These are phyloP conservation scores for Nothobranchius kuhntae DNA, from an alignment of 2,113 vertebrate species.

Conservation along the genomic window DNA sequence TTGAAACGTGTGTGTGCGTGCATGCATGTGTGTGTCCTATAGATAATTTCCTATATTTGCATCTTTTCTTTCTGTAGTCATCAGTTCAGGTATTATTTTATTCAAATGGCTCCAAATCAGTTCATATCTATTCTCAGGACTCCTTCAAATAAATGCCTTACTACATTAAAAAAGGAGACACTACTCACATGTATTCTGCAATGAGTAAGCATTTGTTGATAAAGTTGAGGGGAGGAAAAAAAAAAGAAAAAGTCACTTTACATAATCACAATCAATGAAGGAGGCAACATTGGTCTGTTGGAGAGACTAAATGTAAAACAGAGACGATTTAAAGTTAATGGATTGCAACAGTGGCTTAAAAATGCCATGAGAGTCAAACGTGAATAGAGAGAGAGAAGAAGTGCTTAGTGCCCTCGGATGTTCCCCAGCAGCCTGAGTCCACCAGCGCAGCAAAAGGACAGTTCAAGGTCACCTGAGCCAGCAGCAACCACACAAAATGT, in stretches of 20 bases:
- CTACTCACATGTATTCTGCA: not conserved
- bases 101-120: not conserved
- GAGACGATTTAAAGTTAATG: not conserved
- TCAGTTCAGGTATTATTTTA: not conserved
- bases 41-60: slow-evolving; percentile 2
- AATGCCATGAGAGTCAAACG: not conserved
- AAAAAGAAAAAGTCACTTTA: too few relatives aligned
- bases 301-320: not conserved
- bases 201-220: not conserved
- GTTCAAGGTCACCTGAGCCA: not conserved
- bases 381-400: not conserved
- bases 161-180: not conserved
- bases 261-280: too few relatives aligned
- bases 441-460: not conserved
- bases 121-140: not conserved
- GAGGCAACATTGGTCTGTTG: not conserved
- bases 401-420: not conserved
- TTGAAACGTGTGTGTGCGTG: not conserved
- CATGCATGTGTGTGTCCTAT: not conserved
- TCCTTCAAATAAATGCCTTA: not conserved
- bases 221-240: too few relatives aligned
- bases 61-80: slow-evolving; percentile 13
- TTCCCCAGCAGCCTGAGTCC: not conserved
- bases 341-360: not conserved
- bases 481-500: too few relatives aligned